phyloP scores from a whole-genome alignment of 2,888 invertebrate species.

The Spialia ferax region DNA sequence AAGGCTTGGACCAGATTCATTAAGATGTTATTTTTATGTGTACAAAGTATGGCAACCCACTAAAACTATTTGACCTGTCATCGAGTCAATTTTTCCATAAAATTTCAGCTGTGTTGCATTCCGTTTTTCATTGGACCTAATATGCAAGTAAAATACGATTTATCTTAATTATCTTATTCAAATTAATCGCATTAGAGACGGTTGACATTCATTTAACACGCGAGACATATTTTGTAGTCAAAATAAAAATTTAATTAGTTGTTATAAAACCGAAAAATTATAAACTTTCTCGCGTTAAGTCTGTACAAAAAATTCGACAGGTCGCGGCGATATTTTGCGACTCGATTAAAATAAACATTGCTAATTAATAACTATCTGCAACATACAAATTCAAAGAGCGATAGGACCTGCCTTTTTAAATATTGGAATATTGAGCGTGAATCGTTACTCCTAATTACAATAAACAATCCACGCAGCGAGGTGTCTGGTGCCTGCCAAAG shows the following conservation, averaged over 20 bases:
- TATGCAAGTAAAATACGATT: too few species aligned
- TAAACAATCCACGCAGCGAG: slow-evolving; percentile 13
- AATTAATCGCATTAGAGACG: too few species aligned
- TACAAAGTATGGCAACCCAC: background rate
- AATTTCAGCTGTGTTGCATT: background rate
- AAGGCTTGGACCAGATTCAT: slow-evolving; percentile 7
- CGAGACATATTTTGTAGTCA: too few species aligned
- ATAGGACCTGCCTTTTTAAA: slow-evolving; percentile 17
- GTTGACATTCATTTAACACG: too few species aligned
- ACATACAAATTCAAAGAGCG: background rate
- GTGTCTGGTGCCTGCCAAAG: slow-evolving; percentile 12
- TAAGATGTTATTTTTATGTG: background rate
- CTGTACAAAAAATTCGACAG: background rate
- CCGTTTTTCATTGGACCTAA: too few species aligned
- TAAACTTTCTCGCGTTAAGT: too few species aligned
- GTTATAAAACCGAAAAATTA: too few species aligned
- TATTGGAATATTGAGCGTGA: slow-evolving; percentile 1
- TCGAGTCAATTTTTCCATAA: background rate
- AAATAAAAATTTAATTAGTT: too few species aligned
- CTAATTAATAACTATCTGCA: background rate
- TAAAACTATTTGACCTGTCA: background rate
- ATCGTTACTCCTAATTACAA: slow-evolving; percentile 1
- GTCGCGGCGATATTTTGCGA: background rate
- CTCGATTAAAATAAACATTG: background rate
- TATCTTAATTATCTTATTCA: background rate